Evolutionary conservation across 2,888 invertebrate genomes (phyloP), one percentile per base, ranked within the genome.

Genomic region (Anoplius nigerrimus): DNA sequence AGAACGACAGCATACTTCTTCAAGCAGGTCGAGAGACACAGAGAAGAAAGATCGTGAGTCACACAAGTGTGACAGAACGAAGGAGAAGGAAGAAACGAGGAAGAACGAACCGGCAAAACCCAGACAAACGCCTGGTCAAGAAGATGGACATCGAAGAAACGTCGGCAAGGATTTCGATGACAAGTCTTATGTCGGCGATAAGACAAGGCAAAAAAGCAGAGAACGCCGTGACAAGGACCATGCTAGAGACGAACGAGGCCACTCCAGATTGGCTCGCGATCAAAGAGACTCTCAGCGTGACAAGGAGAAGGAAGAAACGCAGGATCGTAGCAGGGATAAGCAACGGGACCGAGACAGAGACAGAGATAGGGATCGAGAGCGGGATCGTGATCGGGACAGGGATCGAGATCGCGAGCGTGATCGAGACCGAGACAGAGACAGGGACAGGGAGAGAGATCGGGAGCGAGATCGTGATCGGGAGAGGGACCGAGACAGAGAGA

Each of bases 231-330:
- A 79, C 4, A 86, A 87, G 66, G 89, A 87, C 42, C 81, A 84
- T 56, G 24, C 70, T 0, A 78, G 85, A 3, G 86, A 86, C 2
- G 84, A 83, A 20, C 79, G 84, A 3, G 76, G 83, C 53, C 86
- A 86, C 65, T 77, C 84, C 24, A 67, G 73, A 11, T 51, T 75
- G 13, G 60, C 70, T 34, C 74, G 81, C 16, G 85, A 84, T 55
- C 75, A 80, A 24, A 73, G 86, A 0, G 86, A 86, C 0, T 54
- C 68, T 11, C 91, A 91, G 74, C 84, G 91, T 0, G 91, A 91
- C 69, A 85, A 90, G 24, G 85, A 90, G n/a, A 90, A 90, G 89
- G 75, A 79, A 66, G 89, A 91, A 72, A 93, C 91, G 73, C 89
- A 91, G 11, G 90, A 59, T 53, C 63, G 82, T 90, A 52, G 55